Conservation (phyloP, 1,140 invertebrate genomes). For the Camponotus vicinus region DNA sequence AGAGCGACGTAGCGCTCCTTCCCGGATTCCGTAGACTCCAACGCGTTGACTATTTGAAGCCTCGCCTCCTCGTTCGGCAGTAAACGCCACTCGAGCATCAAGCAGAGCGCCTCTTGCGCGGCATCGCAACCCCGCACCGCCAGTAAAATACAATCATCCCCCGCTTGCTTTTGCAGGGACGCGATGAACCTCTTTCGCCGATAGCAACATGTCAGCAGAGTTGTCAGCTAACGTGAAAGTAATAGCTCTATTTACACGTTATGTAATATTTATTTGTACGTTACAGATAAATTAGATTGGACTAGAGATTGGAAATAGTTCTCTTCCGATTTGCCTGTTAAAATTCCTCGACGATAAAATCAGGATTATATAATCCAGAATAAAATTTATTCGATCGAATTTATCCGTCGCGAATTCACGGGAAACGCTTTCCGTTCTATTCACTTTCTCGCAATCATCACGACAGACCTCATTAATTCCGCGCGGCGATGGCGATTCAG, state of each 20-base stretch:
- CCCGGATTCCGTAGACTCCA: constrained; percentile 92
- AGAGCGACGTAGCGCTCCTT: constrained; percentile 91
- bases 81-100: constrained; percentile 94
- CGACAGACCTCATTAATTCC: constrained; percentile 41
- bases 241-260: background rate
- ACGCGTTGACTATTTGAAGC: constrained; percentile 93
- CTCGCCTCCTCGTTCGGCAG: constrained; percentile 89
- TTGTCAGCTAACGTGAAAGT: constrained; percentile 88
- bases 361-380: background rate
- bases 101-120: constrained; percentile 91
- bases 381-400: constrained; percentile 1
- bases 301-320: background rate
- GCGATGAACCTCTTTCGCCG: constrained; percentile 92
- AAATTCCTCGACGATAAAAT: constrained; percentile 14
- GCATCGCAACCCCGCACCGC: constrained; percentile 91
- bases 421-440: background rate
- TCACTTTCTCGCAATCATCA: constrained; percentile 10
- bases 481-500: constrained; percentile 13
- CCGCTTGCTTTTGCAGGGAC: constrained; percentile 90
- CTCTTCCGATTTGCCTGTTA: background rate
- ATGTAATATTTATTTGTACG: background rate
- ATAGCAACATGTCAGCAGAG: constrained; percentile 92
- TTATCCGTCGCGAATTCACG: background rate
- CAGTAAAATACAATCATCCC: constrained; percentile 91
- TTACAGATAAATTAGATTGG: background rate